Base-by-base conservation (phyloP, 2,113 vertebrate genomes). In the Bufo bufo region DNA sequence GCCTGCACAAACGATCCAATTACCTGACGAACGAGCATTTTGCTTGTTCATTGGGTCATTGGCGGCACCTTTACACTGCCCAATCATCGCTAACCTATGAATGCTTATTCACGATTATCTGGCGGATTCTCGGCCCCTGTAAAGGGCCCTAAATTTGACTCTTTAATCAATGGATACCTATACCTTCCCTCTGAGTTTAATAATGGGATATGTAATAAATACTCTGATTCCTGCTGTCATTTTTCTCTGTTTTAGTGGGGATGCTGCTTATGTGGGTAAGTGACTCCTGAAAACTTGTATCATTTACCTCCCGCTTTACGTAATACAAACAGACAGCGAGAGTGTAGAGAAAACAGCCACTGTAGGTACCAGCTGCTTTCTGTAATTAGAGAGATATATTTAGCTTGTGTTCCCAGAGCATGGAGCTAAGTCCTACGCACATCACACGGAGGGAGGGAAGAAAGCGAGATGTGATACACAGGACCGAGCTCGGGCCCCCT, bases 291-390 rank as follows among this genome's bases (percentile, higher is more conserved):
- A 71, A 80, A 71, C 61, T 33, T 79, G 50, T 78, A 54, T 78
- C 85, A 81, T 23, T n/a, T 33, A 71, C 58, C 71, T 75, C 71
- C 82, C 74, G 58, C 33, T 83, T 84, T 0, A 16, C 81, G 88
- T 69, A 79, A 0, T 0, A 75, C 65, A 80, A 77, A 49, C 87
- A 90, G 71, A 0, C 0, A 78, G 89, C 87, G 89, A 78, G 86
- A 81, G 87, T 85, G 89, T 87, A 66, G 77, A 86, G 87, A 90
- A 66, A 89, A 87, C 0, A 78, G 88, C 69, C 87, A 66, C 54
- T 84, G 80, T 86, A 89, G 88, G 83, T 92, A 88, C 90, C 91
- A 88, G 85, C 87, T 92, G 81, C 74, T 91, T 77, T 90, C 85
- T 79, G 88, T 88, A 90, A 69, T 86, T 90, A 88, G 87, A 87